Conservation (phyloP, 2,888 invertebrate genomes). For the Parnassius apollo region DNA sequence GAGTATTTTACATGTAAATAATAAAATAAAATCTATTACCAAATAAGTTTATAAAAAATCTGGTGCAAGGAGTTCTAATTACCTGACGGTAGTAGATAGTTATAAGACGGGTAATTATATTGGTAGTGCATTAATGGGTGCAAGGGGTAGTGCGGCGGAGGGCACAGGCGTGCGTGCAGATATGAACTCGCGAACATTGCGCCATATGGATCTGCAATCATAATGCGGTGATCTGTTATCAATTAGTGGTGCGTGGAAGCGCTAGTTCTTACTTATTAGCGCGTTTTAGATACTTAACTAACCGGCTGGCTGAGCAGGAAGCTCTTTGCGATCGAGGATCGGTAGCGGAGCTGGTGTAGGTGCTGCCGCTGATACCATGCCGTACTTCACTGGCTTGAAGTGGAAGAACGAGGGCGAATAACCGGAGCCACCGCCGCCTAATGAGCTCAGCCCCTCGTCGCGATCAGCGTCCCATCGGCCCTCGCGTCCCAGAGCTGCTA, state of each 20-base stretch:
- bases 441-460: conserved; percentile 90
- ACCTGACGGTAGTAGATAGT: conserved; percentile 76
- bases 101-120: conserved; percentile 73
- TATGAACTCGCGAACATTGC: conserved; percentile 68
- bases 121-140: conserved; percentile 76
- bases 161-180: conserved; percentile 73
- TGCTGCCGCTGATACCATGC: conserved; percentile 82
- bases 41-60: background rate
- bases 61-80: conserved; percentile 41
- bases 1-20: no score
- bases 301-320: conserved; percentile 79
- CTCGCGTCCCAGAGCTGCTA: conserved; percentile 95
- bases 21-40: no score
- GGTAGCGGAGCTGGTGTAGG: conserved; percentile 62
- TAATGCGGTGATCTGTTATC: conserved; percentile 53
- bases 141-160: conserved; percentile 76
- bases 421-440: conserved; percentile 88
- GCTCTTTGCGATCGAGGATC: conserved; percentile 78
- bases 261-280: conserved; percentile 72
- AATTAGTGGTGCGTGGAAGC: conserved; percentile 62
- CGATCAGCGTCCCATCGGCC: conserved; percentile 91
- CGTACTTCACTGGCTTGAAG: conserved; percentile 93
- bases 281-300: conserved; percentile 79
- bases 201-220: conserved; percentile 75
- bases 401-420: conserved; percentile 96